phyloP scores from a whole-genome alignment of 2,888 invertebrate genomes.

The Chelonus formosanus region DNA sequence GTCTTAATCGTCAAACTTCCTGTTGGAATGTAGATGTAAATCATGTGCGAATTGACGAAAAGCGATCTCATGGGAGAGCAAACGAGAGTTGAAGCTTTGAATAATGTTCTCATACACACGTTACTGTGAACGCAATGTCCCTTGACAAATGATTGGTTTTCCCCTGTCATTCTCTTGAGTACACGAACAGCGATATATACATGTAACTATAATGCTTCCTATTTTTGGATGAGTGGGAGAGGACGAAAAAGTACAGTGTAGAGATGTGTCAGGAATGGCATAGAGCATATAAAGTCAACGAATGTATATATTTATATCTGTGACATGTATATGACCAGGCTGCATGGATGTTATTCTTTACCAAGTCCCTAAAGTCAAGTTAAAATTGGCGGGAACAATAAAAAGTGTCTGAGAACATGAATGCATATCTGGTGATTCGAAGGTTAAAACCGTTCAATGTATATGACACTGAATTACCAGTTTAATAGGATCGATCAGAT shows the following conservation, averaged over 20 bases:
- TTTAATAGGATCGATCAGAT: constrained; percentile 4
- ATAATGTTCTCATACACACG: constrained; percentile 23
- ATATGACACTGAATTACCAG: neutral
- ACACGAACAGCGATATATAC: neutral
- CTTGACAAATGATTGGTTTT: constrained; percentile 25
- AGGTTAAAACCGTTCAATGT: constrained; percentile 1
- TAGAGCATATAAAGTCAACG: neutral
- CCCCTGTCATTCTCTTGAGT: neutral
- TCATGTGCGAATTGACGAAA: constrained; percentile 32
- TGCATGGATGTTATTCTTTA: neutral
- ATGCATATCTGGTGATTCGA: neutral
- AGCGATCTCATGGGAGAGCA: constrained; percentile 32
- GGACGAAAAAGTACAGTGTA: constrained; percentile 12
- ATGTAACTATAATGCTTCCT: constrained; percentile 1
- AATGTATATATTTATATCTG: constrained; percentile 1
- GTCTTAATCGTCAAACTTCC: constrained; percentile 38
- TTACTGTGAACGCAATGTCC: constrained; percentile 19
- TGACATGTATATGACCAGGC: neutral
- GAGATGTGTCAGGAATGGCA: neutral
- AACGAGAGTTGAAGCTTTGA: constrained; percentile 7
- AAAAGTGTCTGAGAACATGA: neutral
- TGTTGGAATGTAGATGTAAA: constrained; percentile 30
- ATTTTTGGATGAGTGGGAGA: constrained; percentile 11
- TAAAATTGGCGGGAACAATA: too few species aligned
- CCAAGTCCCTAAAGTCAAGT: neutral